Evolutionary conservation across 2,888 invertebrate genomes (phyloP).

Genomic region (Chrysopilus asiliformis): DNA sequence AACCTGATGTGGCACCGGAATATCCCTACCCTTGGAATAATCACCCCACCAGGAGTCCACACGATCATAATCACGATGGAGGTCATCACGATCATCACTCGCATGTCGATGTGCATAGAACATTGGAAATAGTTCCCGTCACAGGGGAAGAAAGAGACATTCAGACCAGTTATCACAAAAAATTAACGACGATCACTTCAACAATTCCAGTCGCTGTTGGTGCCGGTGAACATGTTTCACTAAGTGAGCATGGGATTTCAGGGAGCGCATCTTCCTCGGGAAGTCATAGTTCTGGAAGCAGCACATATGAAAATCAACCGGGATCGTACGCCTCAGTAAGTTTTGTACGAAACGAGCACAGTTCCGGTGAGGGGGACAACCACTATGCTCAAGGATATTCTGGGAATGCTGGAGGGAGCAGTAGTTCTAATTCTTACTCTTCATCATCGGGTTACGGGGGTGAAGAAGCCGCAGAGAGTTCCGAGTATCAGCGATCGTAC

Average conservation of each 20-base stretch:
- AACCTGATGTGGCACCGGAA: constrained; percentile 20
- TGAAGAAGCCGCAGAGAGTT: too few relatives aligned
- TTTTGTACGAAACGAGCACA: too few relatives aligned
- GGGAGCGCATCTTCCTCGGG: neutral
- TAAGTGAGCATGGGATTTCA: neutral
- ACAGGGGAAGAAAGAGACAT: constrained; percentile 9
- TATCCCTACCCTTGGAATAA: constrained; percentile 4
- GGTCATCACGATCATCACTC: too few relatives aligned
- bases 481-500: too few relatives aligned
- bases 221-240: constrained; percentile 5
- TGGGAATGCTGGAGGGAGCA: too few relatives aligned
- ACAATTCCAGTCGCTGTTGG: constrained; percentile 16
- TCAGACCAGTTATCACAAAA: constrained; percentile 18
- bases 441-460: too few relatives aligned
- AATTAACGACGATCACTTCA: constrained; percentile 16
- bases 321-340: too few relatives aligned
- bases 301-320: neutral
- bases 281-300: neutral
- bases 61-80: constrained; percentile 10
- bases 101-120: neutral
- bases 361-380: too few relatives aligned
- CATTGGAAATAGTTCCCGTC: constrained; percentile 3
- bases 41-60: constrained; percentile 6
- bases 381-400: too few relatives aligned
- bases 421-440: too few relatives aligned